Evolutionary conservation across 2,797 vertebrate genomes (phyloP).

Genomic region (Paramormyrops hopkinsi): DNA sequence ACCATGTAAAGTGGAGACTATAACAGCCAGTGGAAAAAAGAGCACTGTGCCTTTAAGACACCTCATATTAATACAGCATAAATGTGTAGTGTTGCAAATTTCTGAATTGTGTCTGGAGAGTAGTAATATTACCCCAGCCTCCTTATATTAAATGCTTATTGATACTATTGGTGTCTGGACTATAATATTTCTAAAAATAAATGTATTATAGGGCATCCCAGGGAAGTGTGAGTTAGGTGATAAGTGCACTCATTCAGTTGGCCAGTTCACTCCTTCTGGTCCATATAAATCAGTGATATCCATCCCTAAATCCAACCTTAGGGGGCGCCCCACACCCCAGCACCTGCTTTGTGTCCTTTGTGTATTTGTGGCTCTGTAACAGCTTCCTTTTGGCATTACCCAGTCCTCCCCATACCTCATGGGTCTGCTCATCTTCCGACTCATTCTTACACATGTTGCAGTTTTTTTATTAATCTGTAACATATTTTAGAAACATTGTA

Average conservation of each 20-base stretch:
- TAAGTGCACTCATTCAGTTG: background rate
- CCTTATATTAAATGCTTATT: background rate
- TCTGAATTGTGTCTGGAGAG: background rate
- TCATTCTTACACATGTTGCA: background rate
- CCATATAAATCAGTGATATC: background rate
- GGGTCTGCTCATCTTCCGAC: background rate
- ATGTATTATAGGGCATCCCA: background rate
- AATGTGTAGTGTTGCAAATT: background rate
- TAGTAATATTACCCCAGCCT: background rate
- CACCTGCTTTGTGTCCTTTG: background rate
- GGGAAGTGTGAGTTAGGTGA: background rate
- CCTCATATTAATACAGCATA: background rate
- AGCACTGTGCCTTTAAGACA: background rate
- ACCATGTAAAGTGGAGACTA: background rate
- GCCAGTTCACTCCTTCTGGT: background rate
- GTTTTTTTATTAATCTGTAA: background rate
- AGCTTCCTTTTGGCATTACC: background rate
- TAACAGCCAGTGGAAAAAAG: background rate
- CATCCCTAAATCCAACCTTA: background rate
- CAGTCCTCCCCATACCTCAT: background rate
- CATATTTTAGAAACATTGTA: background rate
- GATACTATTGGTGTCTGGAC: background rate
- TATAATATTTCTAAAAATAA: background rate
- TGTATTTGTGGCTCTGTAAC: background rate
- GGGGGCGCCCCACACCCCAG: background rate